Evolutionary conservation across 2,113 vertebrate species (phyloP), one percentile per base, ranked within the genome.

Genomic region (Merops nubicus): DNA sequence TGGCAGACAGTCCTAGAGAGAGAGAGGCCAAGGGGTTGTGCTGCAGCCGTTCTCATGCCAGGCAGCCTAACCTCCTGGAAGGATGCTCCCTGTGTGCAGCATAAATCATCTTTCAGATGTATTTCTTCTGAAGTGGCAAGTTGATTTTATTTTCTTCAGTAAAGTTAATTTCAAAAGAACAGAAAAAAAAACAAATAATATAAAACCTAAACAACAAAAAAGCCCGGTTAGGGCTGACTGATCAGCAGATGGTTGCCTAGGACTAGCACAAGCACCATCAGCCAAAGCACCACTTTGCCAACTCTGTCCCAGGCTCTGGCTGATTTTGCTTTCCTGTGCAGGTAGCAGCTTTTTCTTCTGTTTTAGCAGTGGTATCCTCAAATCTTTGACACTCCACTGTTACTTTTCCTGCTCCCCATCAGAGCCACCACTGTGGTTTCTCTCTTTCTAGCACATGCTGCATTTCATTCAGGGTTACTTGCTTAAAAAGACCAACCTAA

Each of bases 161-260:
- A 93, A 95, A 93, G 56, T 42, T 59, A 63, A 78, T 92, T 92
- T 83, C 0, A 51, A 95, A 95, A 65, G 15, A 95, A 84, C 42
- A 81, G 50, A 67, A 84, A 93, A 92, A 67, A 84, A 93, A 92
- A 59, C 63, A 92, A 95, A 84, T 67, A 74, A 47, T n/a, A 77
- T 17, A 67, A 91, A 94, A 62, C 11, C 26, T 22, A 57, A 91
- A 89, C 29, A 50, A 72, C 18, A 28, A 53, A 36, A 62, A 77
- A 78, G 17, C 63, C 42, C 42, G 70, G 68, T 54, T 3, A 2
- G 59, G 59, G 74, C 88, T 88, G 85, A 84, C 78, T 94, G 60
- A 72, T 77, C 50, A 78, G 64, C 93, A 96, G 94, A 93, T 94
- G 92, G 82, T 90, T 90, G 88, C 63, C 75, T 83, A 76, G 74